These are phyloP conservation scores for Amphiduros pacificus DNA, from an alignment of 2,888 invertebrate species.

Conservation along the genomic window DNA sequence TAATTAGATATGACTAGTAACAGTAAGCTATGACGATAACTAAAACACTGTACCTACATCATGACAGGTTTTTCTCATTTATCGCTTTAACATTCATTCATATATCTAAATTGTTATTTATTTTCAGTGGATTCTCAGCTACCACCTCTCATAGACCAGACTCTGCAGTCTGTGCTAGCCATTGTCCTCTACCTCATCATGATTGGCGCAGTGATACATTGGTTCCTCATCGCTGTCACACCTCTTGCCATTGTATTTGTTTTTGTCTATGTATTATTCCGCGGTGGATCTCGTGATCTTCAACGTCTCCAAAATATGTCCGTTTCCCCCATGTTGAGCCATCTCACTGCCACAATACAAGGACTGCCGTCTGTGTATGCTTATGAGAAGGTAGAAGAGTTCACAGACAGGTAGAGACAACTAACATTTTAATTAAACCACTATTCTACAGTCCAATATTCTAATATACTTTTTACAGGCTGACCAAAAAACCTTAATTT, in stretches of 20 bases:
- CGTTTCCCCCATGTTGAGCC: slow-evolving; percentile 67
- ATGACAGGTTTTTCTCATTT: too few relatives aligned
- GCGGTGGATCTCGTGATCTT: slow-evolving; percentile 54
- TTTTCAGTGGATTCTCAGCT: slow-evolving; percentile 42
- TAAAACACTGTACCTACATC: too few relatives aligned
- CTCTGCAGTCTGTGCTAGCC: slow-evolving; percentile 49
- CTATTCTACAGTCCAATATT: too few relatives aligned
- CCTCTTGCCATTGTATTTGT: slow-evolving; percentile 56
- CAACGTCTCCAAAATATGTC: slow-evolving; percentile 64
- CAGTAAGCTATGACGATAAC: too few relatives aligned
- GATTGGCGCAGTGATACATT: slow-evolving; percentile 80
- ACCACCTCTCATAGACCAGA: slow-evolving; percentile 65
- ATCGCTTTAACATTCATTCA: too few relatives aligned
- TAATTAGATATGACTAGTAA: too few relatives aligned
- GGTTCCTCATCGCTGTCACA: slow-evolving; percentile 56
- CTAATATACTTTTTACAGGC: too few relatives aligned
- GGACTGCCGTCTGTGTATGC: slow-evolving; percentile 69
- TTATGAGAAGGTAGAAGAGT: slow-evolving; percentile 65
- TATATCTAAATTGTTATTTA: too few relatives aligned
- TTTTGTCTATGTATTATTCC: slow-evolving; percentile 56
- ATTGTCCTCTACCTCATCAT: slow-evolving; percentile 70
- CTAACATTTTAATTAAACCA: too few relatives aligned
- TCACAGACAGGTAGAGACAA: slow-evolving; percentile 58
- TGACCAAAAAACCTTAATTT: too few relatives aligned
- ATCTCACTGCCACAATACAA: slow-evolving; percentile 65